Conservation (phyloP, 2,113 vertebrate genomes). For the Mustela nigripes region DNA sequence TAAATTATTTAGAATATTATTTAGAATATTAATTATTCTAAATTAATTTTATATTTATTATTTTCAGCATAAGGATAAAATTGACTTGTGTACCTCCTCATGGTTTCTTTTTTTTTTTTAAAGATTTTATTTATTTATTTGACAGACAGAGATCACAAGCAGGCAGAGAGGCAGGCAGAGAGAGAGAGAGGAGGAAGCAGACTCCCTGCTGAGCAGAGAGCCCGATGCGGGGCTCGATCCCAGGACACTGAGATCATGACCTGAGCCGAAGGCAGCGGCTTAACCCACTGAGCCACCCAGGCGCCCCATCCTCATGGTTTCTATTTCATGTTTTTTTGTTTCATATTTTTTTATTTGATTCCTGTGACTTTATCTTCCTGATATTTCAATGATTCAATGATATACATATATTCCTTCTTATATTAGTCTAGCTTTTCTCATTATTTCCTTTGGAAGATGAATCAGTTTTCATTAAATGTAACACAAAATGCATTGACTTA, state of each 20-base stretch:
- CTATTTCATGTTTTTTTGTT: not conserved
- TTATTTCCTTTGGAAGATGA: not conserved
- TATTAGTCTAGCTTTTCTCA: not conserved
- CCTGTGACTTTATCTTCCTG: not conserved
- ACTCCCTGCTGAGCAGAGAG: too few relatives aligned
- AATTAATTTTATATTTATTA: not conserved
- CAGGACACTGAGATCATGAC: too few relatives aligned
- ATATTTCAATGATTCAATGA: not conserved
- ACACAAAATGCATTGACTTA: not conserved
- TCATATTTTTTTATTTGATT: not conserved
- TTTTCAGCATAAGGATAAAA: not conserved
- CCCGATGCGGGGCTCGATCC: too few relatives aligned
- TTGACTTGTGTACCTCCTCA: not conserved
- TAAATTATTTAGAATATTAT: too few relatives aligned
- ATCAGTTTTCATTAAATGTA: not conserved
- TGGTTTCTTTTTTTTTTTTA: not conserved
- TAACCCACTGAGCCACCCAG: too few relatives aligned
- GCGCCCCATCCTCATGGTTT: not conserved
- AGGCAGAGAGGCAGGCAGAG: too few relatives aligned
- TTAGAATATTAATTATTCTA: not conserved
- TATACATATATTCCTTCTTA: not conserved
- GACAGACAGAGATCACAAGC: too few relatives aligned
- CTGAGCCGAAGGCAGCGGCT: too few relatives aligned
- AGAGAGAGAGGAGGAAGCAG: too few relatives aligned
- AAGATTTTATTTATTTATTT: too few relatives aligned